Percentiles rank a stretch among this genome's conserved stretches.
Evolutionary conservation across 1,140 invertebrate species (phyloP).

Genomic region (Achatina immaculata): DNA sequence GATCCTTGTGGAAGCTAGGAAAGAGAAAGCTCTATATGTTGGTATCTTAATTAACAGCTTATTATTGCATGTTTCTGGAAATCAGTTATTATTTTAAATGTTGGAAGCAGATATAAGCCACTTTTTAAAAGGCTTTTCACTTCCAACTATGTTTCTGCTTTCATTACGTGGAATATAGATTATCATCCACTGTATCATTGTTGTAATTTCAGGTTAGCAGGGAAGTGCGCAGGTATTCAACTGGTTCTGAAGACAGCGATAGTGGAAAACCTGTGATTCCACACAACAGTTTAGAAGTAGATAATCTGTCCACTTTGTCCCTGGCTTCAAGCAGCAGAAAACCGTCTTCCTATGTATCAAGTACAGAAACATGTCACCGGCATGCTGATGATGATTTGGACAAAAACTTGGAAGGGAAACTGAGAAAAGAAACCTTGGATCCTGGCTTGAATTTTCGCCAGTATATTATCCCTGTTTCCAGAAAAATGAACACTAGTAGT

Average conservation of each 20-base stretch:
- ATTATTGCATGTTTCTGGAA: too few species aligned
- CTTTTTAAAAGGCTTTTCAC: too few species aligned
- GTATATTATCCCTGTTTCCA: slow-evolving; percentile 41
- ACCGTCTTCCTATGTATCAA: slow-evolving; percentile 49
- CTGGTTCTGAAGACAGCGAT: slow-evolving; percentile 50
- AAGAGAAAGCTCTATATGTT: too few species aligned
- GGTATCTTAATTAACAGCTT: too few species aligned
- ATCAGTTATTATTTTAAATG: too few species aligned
- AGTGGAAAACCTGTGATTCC: background rate
- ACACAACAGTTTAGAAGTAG: slow-evolving; percentile 40
- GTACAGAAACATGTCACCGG: slow-evolving; percentile 40
- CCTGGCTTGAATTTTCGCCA: slow-evolving; percentile 43
- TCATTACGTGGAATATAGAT: too few species aligned
- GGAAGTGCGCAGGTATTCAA: slow-evolving; percentile 53
- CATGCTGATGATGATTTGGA: slow-evolving; percentile 37
- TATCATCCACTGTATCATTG: too few species aligned
- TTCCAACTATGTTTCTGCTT: too few species aligned
- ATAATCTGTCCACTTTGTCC: slow-evolving; percentile 55
- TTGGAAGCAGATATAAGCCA: too few species aligned
- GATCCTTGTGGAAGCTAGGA: too few species aligned
- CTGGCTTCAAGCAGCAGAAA: slow-evolving; percentile 55
- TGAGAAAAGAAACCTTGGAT: slow-evolving; percentile 18
- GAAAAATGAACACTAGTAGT: too few species aligned
- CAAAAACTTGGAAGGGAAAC: background rate
- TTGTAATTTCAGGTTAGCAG: slow-evolving; percentile 55